Evolutionary conservation across 2,888 invertebrate genomes (phyloP).

Genomic region (Patella depressa): DNA sequence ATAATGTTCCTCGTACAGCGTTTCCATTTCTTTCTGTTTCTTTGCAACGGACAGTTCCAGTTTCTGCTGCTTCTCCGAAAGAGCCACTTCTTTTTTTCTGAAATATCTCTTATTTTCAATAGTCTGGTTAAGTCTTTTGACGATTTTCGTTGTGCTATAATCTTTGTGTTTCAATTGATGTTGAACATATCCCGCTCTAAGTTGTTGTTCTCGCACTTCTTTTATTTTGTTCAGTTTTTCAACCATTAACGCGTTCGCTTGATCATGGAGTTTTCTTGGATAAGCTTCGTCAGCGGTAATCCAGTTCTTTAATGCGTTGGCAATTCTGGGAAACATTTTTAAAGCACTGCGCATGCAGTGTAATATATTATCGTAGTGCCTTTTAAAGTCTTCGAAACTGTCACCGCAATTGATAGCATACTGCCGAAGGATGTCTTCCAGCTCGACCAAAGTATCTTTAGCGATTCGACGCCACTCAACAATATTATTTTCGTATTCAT

Average conservation of each 20-base stretch:
- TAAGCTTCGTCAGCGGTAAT: slow-evolving; percentile 61
- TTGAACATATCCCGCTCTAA: slow-evolving; percentile 41
- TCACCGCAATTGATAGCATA: slow-evolving; percentile 30
- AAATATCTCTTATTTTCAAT: slow-evolving; percentile 38
- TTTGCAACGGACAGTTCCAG: slow-evolving; percentile 39
- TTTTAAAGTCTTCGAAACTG: slow-evolving; percentile 46
- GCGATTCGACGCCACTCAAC: slow-evolving; percentile 51
- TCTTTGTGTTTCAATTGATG: slow-evolving; percentile 31
- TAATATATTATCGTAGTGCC: slow-evolving; percentile 49
- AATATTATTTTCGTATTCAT: slow-evolving; percentile 60
- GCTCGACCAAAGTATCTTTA: slow-evolving; percentile 33
- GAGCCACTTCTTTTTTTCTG: slow-evolving; percentile 42
- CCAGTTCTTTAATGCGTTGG: slow-evolving; percentile 59
- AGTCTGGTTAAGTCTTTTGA: slow-evolving; percentile 37
- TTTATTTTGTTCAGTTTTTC: slow-evolving; percentile 46
- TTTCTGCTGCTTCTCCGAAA: slow-evolving; percentile 41
- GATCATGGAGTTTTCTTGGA: slow-evolving; percentile 52
- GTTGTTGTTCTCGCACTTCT: slow-evolving; percentile 38
- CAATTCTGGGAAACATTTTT: slow-evolving; percentile 48
- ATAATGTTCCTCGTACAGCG: slow-evolving; percentile 32
- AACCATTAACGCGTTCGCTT: slow-evolving; percentile 44
- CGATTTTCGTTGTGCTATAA: slow-evolving; percentile 37
- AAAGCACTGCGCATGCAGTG: slow-evolving; percentile 53
- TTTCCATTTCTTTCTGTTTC: slow-evolving; percentile 41
- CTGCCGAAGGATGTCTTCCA: slow-evolving; percentile 38